These are phyloP conservation scores for Diarsia dahlii DNA, from an alignment of 2,888 invertebrate genomes.

Conservation along the genomic window DNA sequence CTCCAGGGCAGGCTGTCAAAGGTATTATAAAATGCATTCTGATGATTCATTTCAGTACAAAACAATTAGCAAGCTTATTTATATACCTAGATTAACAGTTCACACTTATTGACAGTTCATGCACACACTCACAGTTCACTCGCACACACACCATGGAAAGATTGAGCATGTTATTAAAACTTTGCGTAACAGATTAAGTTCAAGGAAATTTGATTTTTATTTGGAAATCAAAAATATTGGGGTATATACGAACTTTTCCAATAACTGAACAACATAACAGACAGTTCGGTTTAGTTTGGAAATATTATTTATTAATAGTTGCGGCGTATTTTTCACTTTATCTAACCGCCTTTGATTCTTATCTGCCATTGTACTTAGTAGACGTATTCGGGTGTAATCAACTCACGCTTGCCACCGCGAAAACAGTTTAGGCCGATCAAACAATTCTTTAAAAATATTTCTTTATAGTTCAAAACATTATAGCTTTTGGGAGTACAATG, in stretches of 20 bases:
- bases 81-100: not conserved
- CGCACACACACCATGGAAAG: slow-evolving; percentile 31
- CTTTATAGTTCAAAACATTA: not conserved
- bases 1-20: slow-evolving; percentile 74
- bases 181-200: not conserved
- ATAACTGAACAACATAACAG: not conserved
- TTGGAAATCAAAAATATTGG: not conserved
- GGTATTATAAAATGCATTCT: slow-evolving; percentile 75
- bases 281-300: not conserved
- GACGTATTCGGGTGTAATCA: not conserved
- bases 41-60: slow-evolving; percentile 64
- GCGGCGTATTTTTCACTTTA: slow-evolving; percentile 15
- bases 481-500: not conserved
- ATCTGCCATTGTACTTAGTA: slow-evolving; percentile 33
- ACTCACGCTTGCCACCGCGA: not conserved
- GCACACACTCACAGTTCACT: slow-evolving; percentile 10
- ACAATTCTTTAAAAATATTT: not conserved
- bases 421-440: slow-evolving; percentile 12
- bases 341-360: slow-evolving; percentile 18
- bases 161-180: slow-evolving; percentile 17
- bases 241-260: not conserved
- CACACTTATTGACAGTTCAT: not conserved
- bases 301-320: not conserved
- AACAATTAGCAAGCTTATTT: slow-evolving; percentile 22
- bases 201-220: not conserved